Percentiles rank a stretch among this genome's conserved stretches.
Evolutionary conservation across 2,888 invertebrate species (phyloP).

Genomic region (Epirrhoe alternata): DNA sequence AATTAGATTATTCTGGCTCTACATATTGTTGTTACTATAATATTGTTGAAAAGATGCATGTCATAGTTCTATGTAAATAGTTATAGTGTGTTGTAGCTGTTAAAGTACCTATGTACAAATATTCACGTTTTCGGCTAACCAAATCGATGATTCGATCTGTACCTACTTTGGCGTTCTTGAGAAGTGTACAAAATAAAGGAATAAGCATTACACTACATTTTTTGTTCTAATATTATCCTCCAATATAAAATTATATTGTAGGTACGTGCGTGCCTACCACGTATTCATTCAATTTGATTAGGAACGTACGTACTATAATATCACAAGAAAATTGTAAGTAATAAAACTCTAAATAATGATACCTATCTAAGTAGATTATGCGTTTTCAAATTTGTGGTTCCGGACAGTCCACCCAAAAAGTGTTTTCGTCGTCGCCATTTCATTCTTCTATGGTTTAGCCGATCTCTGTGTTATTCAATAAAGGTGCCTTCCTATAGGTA

Average conservation of each 20-base stretch:
- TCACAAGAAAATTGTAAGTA: no score
- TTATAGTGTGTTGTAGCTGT: constrained; percentile 51
- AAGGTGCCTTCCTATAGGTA: constrained; percentile 15
- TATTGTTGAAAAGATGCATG: constrained; percentile 71
- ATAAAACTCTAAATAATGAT: no score
- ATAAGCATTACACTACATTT: constrained; percentile 48
- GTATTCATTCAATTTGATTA: no score
- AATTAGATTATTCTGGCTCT: constrained; percentile 62
- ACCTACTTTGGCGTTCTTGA: constrained; percentile 58
- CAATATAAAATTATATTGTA: no score
- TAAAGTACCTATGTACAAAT: constrained; percentile 43
- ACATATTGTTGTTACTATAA: constrained; percentile 65
- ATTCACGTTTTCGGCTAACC: constrained; percentile 40
- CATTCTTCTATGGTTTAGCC: no score
- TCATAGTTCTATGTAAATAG: constrained; percentile 77
- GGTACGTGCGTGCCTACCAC: no score
- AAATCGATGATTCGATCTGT: constrained; percentile 57
- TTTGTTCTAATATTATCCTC: constrained; percentile 12
- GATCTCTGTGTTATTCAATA: constrained; percentile 3
- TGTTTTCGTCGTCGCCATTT: no score
- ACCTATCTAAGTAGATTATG: no score
- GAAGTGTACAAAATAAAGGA: constrained; percentile 74
- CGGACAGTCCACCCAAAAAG: no score
- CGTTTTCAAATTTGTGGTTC: no score
- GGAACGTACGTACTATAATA: no score